phyloP scores from a whole-genome alignment of 2,888 invertebrate genomes.

The Cryptocephalus primarius region DNA sequence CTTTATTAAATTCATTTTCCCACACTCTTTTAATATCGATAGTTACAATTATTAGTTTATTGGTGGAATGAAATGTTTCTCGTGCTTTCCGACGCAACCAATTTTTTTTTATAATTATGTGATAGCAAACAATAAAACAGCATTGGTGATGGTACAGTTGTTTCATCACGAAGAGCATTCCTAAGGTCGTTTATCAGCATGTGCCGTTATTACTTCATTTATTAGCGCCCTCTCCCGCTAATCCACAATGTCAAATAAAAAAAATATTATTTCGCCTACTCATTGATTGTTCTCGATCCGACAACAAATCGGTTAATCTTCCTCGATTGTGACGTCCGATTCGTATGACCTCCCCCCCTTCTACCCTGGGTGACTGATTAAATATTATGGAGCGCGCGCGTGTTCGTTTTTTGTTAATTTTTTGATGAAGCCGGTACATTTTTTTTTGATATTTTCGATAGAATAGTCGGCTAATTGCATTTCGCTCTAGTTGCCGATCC shows the following conservation, averaged over 20 bases:
- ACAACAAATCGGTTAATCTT: slow-evolving; percentile 24
- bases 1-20: too few relatives aligned
- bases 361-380: slow-evolving; percentile 11
- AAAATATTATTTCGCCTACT: slow-evolving; percentile 14
- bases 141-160: too few relatives aligned
- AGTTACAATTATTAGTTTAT: too few relatives aligned
- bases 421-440: slow-evolving; percentile 2
- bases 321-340: slow-evolving; percentile 12
- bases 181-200: too few relatives aligned
- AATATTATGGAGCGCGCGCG: slow-evolving; percentile 7
- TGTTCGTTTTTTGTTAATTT: not conserved
- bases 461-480: too few relatives aligned
- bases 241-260: slow-evolving; percentile 15
- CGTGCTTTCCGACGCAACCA: too few relatives aligned
- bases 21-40: too few relatives aligned
- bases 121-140: too few relatives aligned
- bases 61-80: too few relatives aligned
- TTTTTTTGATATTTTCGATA: not conserved
- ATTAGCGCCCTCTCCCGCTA: slow-evolving; percentile 13
- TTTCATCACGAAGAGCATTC: too few relatives aligned
- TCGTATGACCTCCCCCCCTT: slow-evolving; percentile 12
- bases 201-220: slow-evolving; percentile 9
- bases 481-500: too few relatives aligned
- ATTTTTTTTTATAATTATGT: too few relatives aligned
- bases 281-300: slow-evolving; percentile 20